Evolutionary conservation across 2,888 invertebrate species (phyloP), one percentile per base, ranked within the genome.

Genomic region (Nudaria mundana): DNA sequence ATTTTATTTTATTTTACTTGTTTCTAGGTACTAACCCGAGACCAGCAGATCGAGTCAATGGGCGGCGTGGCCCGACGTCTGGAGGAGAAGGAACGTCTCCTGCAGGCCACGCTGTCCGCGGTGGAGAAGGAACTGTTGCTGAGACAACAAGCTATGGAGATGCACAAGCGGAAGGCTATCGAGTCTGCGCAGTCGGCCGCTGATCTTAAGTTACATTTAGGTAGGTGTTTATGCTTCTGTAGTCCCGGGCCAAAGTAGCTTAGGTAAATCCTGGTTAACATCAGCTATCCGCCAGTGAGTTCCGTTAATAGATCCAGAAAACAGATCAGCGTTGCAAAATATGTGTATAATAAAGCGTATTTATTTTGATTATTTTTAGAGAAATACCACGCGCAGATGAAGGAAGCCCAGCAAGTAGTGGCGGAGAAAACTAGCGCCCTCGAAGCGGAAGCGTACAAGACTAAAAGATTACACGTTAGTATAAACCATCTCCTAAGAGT

Each of bases 341-440:
- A n/a, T n/a, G n/a, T n/a, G n/a, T n/a, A n/a, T n/a, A n/a, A n/a
- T n/a, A n/a, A n/a, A n/a, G n/a, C n/a, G n/a, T n/a, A n/a, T n/a
- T n/a, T n/a, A n/a, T n/a, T n/a, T n/a, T n/a, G n/a, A n/a, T n/a
- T 20, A 8, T 38, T 59, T 82, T 11, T 79, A 92, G 98, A 99
- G 81, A 98, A 99, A 81, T 98, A 98, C 78, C 97, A 98, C 82
- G 95, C 98, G 5, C 98, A 99, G 87, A 95, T 99, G 94, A 98
- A 97, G 68, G 98, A 98, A 77, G 97, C 98, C 2, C 98, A 98
- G 70, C 95, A 96, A 71, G 97, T 97, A 3, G 97, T 99, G 5
- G 97, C 97, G 0, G 98, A 99, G 75, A 99, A 99, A 80, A 98
- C 98, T 0, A 96, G 96, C 69, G 95, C 98, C 0, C 85, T 98